These are phyloP conservation scores for Nyctereutes procyonoides DNA, from an alignment of 2,113 vertebrate genomes.

Conservation along the genomic window DNA sequence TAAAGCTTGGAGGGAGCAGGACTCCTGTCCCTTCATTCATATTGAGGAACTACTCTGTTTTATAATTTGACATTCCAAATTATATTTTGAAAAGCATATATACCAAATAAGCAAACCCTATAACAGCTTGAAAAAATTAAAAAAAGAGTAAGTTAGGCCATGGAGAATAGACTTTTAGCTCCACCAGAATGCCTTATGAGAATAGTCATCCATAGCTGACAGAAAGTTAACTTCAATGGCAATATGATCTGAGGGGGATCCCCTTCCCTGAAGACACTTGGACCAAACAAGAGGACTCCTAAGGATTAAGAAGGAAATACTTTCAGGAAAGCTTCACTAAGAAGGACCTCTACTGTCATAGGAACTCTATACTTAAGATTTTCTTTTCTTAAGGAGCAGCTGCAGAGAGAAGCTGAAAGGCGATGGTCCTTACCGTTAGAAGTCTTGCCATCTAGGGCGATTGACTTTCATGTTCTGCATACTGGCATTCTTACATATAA, in stretches of 20 bases:
- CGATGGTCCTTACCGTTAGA: background rate
- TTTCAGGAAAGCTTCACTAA: conserved; percentile 30
- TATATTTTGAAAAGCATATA: background rate
- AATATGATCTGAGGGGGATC: background rate
- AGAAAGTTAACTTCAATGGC: background rate
- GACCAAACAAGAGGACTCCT: background rate
- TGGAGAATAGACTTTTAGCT: background rate
- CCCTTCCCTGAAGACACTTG: background rate
- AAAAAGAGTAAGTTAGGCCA: background rate
- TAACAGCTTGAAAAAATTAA: background rate
- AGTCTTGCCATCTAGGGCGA: background rate
- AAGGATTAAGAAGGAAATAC: background rate
- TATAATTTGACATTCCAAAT: background rate
- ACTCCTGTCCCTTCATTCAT: background rate
- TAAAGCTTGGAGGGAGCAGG: background rate
- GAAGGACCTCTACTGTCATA: background rate
- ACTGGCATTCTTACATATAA: conserved; percentile 9
- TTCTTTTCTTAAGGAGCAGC: conserved; percentile 15
- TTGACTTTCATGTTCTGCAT: background rate
- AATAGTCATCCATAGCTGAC: background rate
- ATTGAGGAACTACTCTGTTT: background rate
- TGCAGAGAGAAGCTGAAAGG: background rate
- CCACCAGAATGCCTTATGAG: background rate
- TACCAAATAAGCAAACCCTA: background rate
- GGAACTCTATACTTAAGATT: conserved; percentile 48